Evolutionary conservation across 2,113 vertebrate genomes (phyloP).

Genomic region (Mellivora capensis): DNA sequence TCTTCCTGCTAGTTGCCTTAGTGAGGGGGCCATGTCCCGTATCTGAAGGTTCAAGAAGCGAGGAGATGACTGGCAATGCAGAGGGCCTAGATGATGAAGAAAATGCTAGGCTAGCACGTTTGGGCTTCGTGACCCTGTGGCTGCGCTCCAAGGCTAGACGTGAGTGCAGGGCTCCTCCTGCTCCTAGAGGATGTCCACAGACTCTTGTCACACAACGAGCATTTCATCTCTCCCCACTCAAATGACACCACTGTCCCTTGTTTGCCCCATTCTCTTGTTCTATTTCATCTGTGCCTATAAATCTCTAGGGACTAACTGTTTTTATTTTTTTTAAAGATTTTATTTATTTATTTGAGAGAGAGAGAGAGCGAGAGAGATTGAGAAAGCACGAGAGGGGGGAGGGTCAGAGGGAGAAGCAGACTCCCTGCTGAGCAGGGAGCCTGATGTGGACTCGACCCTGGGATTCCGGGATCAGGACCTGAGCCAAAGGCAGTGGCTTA

Average conservation of each 20-base stretch:
- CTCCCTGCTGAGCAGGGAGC: no score
- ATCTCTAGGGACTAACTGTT: no score
- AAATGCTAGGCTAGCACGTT: background rate
- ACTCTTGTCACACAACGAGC: rapidly evolving
- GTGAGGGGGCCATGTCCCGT: background rate
- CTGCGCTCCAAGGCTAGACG: background rate
- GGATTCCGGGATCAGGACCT: no score
- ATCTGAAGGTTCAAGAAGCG: background rate
- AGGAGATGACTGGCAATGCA: background rate
- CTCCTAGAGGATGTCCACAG: background rate
- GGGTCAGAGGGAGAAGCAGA: no score
- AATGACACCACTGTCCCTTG: background rate
- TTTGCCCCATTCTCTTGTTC: background rate
- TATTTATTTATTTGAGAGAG: no score
- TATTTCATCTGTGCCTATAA: background rate
- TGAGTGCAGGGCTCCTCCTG: background rate
- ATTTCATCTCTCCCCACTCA: background rate
- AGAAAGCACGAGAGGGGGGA: no score
- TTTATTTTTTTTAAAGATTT: background rate
- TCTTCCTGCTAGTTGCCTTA: background rate
- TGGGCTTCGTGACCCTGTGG: background rate
- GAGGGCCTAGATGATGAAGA: background rate
- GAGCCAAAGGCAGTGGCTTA: no score
- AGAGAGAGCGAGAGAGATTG: no score
- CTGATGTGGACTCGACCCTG: no score